Conservation (phyloP, 2,113 vertebrate genomes). For the Microtus oregoni region DNA sequence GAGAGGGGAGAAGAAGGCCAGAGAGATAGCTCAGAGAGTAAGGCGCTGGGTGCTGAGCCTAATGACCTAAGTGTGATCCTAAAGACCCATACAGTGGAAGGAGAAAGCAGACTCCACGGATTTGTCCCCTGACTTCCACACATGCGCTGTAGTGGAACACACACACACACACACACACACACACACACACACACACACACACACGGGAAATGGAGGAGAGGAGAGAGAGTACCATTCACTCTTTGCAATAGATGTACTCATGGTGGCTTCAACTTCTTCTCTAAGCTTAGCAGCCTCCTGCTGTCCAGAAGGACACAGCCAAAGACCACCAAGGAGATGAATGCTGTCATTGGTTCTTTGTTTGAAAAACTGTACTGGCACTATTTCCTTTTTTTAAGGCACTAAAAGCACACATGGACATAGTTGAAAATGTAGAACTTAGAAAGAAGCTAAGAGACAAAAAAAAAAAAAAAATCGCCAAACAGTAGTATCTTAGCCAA, state of each 20-base stretch:
- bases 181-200: not conserved
- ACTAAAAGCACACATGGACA: constrained; percentile 21
- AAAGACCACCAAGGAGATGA: not conserved
- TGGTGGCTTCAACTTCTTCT: not conserved
- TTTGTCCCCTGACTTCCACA: not conserved
- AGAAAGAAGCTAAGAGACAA: constrained; percentile 6
- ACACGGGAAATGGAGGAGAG: not conserved
- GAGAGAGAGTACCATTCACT: not conserved
- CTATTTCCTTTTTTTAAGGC: not conserved
- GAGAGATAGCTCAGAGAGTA: not conserved
- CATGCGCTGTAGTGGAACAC: not conserved
- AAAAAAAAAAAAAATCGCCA: not conserved
- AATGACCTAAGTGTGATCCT: too few relatives aligned
- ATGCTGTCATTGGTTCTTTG: not conserved
- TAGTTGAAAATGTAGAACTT: constrained; percentile 12
- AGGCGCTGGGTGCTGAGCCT: too few relatives aligned
- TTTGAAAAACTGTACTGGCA: not conserved
- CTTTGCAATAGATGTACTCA: not conserved
- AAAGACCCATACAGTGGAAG: not conserved
- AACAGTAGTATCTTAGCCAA: not conserved
- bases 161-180: not conserved
- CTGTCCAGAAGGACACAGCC: not conserved
- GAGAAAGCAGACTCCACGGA: not conserved
- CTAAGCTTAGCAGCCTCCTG: not conserved
- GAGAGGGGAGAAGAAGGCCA: not conserved